Evolutionary conservation across 2,797 vertebrate genomes (phyloP), one percentile per base, ranked within the genome.

Genomic region (Nothura maculosa): DNA sequence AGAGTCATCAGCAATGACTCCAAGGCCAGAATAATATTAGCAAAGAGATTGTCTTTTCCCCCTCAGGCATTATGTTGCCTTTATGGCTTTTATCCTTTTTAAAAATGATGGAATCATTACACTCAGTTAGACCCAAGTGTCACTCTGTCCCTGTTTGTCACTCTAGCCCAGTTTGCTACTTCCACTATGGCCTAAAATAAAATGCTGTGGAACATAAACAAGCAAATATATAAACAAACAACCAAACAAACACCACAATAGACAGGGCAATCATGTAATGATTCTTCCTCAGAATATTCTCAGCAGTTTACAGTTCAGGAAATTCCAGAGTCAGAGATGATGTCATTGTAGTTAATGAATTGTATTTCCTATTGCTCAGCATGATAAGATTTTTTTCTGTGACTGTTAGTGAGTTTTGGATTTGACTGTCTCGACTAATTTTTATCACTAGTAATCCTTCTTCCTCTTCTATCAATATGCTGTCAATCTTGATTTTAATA

Each of bases 331-430:
- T 43, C 82, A 87, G 74, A 89, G 69, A 83, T 76, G 81, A 30
- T 83, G 87, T 93, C 92, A 89, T 94, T 86, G 82, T 81, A 93
- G 69, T 62, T 89, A 93, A 91, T 87, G 76, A 85, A 87, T 95
- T 95, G 93, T 95, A 66, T 85, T 96, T 94, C 87, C 89, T 73
- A n/a, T 78, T 89, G 34, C 69, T 85, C 69, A 57, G 45, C 83
- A 43, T 0, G 0, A 14, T 72, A 45, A 61, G 86, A 89, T 38
- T 38, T 87, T 90, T 72, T 86, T 85, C 67, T 47, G 28, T 48
- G 90, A 83, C 81, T 81, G 50, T 43, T 85, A 43, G 18, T 78
- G 72, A 58, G 19, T 72, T 92, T 91, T 82, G 75, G 22, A 69
- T 92, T 93, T 87, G 30, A 61, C 67, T 63, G 24, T 87, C 57